Base-by-base conservation (phyloP, 2,113 vertebrate genomes). In the Trachemys scripta region DNA sequence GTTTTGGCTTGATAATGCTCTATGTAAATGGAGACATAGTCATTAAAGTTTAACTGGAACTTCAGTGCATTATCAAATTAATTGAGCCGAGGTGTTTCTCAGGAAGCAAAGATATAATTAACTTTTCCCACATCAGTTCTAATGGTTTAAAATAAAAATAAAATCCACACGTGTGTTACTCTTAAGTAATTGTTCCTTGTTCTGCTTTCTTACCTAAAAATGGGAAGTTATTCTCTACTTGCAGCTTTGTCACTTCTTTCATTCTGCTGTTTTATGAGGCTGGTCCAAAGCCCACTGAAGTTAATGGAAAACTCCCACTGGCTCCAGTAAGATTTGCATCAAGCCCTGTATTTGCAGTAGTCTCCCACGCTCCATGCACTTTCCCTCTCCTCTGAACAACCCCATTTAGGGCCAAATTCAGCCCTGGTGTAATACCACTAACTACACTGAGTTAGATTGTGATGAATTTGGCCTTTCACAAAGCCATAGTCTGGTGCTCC, bases 41-140 rank as follows among this genome's bases (percentile, higher is more conserved):
- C 53, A 80, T 95, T 96, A 94, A 90, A 82, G 87, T 80, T 86
- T 95, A 92, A 92, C 94, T 96, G 94, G 87, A 91, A 90, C 92
- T 51, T 93, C 29, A 9, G 90, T 80, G 56, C 45, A 22, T 96
- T 84, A 85, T 53, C 86, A 80, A 87, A 96, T 96, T 93, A 90
- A 91, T 85, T 87, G 94, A 94, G 85, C 53, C 59, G 53, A 88
- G 89, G 82, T 84, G 82, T 88, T 90, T 90, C 84, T 69, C 56
- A 90, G 94, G 94, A 96, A 96, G 86, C 90, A 95, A 93, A 96
- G 82, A 83, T 65, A 31, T 50, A 95, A 94, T 93, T 87, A 94
- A 76, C 91, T 80, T 72, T 90, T 31, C 49, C 62, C 45, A 92
- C 62, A 82, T 92, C 88, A 50, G 83, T 31, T 93, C 69, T 94